Evolutionary conservation across 53 echinoderm and acorn worm species (phyloP).

Genomic region (Astropecten irregularis): DNA sequence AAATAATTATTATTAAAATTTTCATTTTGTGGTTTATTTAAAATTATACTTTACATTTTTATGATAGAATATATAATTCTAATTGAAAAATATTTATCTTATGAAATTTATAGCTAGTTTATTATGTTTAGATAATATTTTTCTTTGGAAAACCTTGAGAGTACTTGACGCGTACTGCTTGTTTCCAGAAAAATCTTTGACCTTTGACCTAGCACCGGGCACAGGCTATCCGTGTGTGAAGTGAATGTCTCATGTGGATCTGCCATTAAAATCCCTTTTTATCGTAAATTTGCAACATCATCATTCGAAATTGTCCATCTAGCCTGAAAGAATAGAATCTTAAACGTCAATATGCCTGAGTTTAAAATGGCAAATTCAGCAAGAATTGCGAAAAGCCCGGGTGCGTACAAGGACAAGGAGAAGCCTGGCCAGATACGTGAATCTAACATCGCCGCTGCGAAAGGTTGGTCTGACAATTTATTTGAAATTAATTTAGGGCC

Average conservation of each 20-base stretch:
- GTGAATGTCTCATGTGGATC: too few species aligned
- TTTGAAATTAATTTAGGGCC: too few species aligned
- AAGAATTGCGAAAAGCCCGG: background rate
- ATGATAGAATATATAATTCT: background rate
- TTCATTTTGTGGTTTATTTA: background rate
- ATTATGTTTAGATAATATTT: background rate
- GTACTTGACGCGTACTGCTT: constrained; percentile 30
- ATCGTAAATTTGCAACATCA: background rate
- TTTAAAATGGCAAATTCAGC: background rate
- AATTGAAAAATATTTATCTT: background rate
- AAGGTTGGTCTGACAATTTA: constrained; percentile 72
- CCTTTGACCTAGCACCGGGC: constrained; percentile 55
- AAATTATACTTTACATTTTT: background rate
- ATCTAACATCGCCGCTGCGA: constrained; percentile 78
- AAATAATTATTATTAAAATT: background rate
- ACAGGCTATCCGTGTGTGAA: too few species aligned
- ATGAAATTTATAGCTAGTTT: background rate
- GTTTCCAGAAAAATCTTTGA: constrained; percentile 52
- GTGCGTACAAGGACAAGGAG: constrained; percentile 74
- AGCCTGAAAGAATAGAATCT: background rate
- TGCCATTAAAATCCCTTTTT: constrained; percentile 11
- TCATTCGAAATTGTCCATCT: background rate
- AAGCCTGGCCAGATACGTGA: constrained; percentile 72
- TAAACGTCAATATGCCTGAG: background rate
- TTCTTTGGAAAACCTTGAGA: too few species aligned